phyloP scores from a whole-genome alignment of 2,888 invertebrate species.

The Halictus quadricinctus region DNA sequence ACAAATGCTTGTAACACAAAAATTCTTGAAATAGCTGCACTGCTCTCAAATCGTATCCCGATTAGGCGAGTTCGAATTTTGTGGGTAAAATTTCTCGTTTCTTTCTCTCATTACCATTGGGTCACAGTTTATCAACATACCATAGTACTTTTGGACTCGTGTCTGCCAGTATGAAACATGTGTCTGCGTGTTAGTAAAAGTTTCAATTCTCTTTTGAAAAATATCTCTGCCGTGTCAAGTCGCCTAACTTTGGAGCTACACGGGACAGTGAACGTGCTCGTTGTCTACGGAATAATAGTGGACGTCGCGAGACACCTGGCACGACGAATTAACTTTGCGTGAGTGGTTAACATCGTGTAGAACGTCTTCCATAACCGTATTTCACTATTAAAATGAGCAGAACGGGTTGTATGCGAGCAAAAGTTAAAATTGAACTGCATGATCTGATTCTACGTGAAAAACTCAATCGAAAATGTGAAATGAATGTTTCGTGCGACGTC shows the following conservation, averaged over 20 bases:
- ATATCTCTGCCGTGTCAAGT: background rate
- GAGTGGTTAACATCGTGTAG: background rate
- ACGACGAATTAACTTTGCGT: background rate
- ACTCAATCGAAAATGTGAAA: background rate
- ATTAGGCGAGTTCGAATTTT: background rate
- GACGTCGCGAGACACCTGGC: slow-evolving; percentile 7
- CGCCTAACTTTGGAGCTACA: background rate
- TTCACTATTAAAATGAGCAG: background rate
- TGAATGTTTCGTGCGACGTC: background rate
- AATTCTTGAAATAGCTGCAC: background rate
- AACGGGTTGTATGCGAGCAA: background rate
- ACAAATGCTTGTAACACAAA: background rate
- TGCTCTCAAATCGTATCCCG: background rate
- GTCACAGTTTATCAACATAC: background rate
- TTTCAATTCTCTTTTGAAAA: slow-evolving; percentile 4
- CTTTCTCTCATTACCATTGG: background rate
- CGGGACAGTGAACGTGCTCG: background rate
- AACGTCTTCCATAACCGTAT: background rate
- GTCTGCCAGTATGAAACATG: background rate
- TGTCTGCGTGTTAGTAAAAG: background rate
- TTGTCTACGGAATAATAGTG: slow-evolving; percentile 1
- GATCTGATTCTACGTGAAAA: background rate
- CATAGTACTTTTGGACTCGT: background rate
- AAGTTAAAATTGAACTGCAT: background rate
- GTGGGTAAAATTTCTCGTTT: background rate